Evolutionary conservation across 1,140 invertebrate genomes (phyloP).

Genomic region (Drosophila varians): DNA sequence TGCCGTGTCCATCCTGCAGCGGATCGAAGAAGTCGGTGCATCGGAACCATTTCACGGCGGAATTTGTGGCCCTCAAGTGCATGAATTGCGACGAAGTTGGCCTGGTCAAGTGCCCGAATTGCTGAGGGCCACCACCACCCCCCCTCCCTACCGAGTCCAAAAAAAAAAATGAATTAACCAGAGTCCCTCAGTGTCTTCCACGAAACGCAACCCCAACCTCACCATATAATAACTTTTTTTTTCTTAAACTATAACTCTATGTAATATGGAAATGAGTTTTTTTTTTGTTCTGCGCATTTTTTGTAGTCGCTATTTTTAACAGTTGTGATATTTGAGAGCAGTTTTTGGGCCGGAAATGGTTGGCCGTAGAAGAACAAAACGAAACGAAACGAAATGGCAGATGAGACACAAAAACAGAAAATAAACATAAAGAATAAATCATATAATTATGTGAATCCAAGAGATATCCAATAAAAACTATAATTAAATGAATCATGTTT

Average conservation of each 20-base stretch:
- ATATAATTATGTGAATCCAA: conserved; percentile 31
- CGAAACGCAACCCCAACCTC: neutral
- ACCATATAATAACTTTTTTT: conserved; percentile 25
- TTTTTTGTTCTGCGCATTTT: conserved; percentile 48
- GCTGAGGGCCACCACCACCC: conserved; percentile 84
- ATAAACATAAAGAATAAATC: conserved; percentile 5
- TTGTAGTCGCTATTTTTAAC: conserved; percentile 67
- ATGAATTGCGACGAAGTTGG: conserved; percentile 98
- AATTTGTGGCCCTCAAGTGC: conserved; percentile 97
- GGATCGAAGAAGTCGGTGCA: conserved; percentile 97
- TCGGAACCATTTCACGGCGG: conserved; percentile 96
- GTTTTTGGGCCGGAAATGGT: conserved; percentile 22
- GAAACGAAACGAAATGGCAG: neutral
- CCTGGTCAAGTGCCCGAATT: conserved; percentile 93
- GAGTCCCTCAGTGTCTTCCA: neutral
- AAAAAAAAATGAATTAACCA: neutral
- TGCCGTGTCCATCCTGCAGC: conserved; percentile 95
- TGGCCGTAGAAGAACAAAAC: neutral
- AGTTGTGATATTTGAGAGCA: conserved; percentile 73
- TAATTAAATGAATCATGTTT: neutral
- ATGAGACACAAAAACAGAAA: conserved; percentile 4
- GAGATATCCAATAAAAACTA: conserved; percentile 26
- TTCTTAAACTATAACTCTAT: conserved; percentile 30
- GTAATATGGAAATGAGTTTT: conserved; percentile 19
- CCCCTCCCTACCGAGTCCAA: too few relatives aligned